These are phyloP conservation scores for Drosophila yakuba DNA, from an alignment of 1,140 invertebrate genomes.

Conservation along the genomic window DNA sequence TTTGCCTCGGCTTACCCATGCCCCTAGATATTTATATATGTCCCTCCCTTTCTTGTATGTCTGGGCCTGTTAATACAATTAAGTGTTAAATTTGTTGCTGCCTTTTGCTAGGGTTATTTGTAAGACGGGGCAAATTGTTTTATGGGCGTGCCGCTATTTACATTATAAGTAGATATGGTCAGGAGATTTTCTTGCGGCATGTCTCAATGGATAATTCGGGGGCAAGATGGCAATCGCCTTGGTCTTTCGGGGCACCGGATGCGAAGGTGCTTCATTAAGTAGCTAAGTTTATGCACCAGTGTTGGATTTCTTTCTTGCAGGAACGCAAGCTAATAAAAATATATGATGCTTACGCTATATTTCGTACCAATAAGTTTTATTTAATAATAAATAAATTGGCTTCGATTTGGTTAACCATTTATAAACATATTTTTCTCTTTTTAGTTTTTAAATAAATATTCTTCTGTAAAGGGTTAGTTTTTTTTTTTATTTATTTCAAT, in stretches of 20 bases:
- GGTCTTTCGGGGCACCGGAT: conserved; percentile 6
- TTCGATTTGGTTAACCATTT: too few species aligned
- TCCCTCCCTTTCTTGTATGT: neutral
- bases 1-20: conserved; percentile 40
- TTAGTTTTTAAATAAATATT: too few species aligned
- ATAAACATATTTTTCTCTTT: too few species aligned
- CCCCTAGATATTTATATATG: neutral
- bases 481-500: too few species aligned
- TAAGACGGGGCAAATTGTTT: conserved; percentile 75
- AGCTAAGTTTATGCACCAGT: conserved; percentile 21
- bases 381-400: too few species aligned
- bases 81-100: conserved; percentile 78
- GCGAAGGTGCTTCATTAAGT: conserved; percentile 33
- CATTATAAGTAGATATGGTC: conserved; percentile 59
- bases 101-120: conserved; percentile 61
- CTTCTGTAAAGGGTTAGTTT: too few species aligned
- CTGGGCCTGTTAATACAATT: conserved; percentile 72
- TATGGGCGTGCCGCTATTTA: conserved; percentile 74
- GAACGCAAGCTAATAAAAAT: neutral
- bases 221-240: conserved; percentile 42
- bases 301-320: neutral
- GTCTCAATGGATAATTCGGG: conserved; percentile 34
- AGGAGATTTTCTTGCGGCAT: conserved; percentile 29
- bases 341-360: too few species aligned
- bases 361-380: too few species aligned